Evolutionary conservation across 2,113 vertebrate genomes (phyloP).

Genomic region (Oncorhynchus nerka): DNA sequence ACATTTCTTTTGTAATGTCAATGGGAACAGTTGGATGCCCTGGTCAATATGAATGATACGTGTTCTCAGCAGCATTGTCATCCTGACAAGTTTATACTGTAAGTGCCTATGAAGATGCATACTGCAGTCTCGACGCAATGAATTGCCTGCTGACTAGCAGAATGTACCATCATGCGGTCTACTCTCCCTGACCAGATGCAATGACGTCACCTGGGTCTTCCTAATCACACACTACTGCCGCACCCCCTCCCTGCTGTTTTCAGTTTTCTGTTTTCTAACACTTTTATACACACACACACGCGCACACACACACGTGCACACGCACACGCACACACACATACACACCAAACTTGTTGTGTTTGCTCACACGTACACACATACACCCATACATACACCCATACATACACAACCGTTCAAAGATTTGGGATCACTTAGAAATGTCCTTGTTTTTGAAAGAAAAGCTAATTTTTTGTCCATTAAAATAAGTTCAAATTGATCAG

Average conservation of each 20-base stretch:
- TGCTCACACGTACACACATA: neutral
- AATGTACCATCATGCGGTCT: neutral
- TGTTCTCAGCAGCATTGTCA: no score
- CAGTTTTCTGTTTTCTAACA: neutral
- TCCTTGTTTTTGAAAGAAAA: no score
- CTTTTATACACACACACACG: neutral
- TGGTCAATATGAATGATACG: no score
- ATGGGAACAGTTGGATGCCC: no score
- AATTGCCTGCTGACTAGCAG: neutral
- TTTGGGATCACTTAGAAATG: no score
- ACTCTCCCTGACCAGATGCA: slow-evolving; percentile 32
- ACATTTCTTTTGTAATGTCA: neutral
- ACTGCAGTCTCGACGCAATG: neutral
- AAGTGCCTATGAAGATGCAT: neutral
- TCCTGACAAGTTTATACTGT: neutral
- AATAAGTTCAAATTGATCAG: no score
- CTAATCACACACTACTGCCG: slow-evolving; percentile 5
- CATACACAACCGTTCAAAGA: neutral
- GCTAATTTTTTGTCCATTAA: no score
- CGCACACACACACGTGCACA: neutral
- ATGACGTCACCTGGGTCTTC: slow-evolving; percentile 33
- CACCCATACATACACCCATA: neutral
- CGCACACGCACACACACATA: neutral
- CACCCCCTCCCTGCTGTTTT: slow-evolving; percentile 5
- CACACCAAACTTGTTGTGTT: neutral